Conservation (phyloP, 2,113 vertebrate species). For the Pithys albifrons region DNA sequence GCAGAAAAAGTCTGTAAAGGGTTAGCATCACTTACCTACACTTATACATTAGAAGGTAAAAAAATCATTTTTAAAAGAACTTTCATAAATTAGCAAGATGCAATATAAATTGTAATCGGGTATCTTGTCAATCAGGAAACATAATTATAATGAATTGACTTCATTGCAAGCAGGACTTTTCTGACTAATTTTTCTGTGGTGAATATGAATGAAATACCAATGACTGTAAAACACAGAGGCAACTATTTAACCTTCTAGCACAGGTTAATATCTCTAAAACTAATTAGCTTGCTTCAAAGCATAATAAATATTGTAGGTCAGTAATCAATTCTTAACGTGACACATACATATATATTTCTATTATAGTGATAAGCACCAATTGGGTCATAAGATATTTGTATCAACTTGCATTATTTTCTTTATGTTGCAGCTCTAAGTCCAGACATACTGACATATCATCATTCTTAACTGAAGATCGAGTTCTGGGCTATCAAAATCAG, state of each 20-base stretch:
- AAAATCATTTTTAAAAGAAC: not conserved
- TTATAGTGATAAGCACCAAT: not conserved
- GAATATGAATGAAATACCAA: not conserved
- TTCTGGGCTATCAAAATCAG: not conserved
- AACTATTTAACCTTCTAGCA: not conserved
- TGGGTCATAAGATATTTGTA: not conserved
- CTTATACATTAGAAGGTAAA: not conserved
- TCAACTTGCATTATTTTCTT: not conserved
- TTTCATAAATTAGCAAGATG: not conserved
- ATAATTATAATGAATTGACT: not conserved
- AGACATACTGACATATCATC: not conserved
- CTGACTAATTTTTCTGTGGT: not conserved
- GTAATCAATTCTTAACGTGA: not conserved
- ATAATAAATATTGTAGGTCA: not conserved
- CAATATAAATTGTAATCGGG: not conserved
- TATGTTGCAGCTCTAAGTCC: not conserved
- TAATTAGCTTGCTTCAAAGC: not conserved
- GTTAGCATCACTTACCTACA: not conserved
- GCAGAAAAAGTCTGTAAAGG: not conserved
- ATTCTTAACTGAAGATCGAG: not conserved
- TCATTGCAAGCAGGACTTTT: constrained; percentile 13
- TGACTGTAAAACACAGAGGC: not conserved
- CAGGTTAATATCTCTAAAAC: not conserved
- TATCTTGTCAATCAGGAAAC: constrained; percentile 17
- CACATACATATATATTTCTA: not conserved